Evolutionary conservation across 2,797 vertebrate species (phyloP).

Genomic region (Megalops cyprinoides): DNA sequence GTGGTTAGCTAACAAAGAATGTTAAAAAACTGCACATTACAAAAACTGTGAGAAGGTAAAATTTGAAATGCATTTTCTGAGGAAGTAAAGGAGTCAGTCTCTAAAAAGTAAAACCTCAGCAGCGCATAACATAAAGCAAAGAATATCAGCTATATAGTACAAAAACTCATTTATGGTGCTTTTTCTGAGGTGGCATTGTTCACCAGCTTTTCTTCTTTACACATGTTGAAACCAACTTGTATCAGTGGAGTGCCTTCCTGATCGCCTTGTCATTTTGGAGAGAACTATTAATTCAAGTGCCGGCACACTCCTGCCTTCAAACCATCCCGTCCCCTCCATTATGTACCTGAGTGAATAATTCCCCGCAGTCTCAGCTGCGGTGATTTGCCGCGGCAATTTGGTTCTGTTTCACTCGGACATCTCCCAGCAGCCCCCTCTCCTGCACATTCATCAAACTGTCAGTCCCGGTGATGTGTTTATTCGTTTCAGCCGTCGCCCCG

Average conservation of each 20-base stretch:
- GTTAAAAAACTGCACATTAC: no score
- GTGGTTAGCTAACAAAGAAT: no score
- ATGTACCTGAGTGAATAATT: slow-evolving; percentile 42
- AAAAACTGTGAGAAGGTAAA: no score
- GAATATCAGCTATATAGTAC: no score
- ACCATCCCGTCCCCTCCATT: slow-evolving; percentile 25
- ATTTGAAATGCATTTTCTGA: no score
- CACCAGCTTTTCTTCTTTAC: neutral
- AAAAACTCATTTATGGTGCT: no score
- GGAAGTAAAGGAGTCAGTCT: no score
- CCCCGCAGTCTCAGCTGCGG: slow-evolving; percentile 33
- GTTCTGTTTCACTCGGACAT: slow-evolving; percentile 42
- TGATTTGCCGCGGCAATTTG: slow-evolving; percentile 46
- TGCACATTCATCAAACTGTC: slow-evolving; percentile 54
- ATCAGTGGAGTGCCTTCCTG: neutral
- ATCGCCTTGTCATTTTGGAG: neutral
- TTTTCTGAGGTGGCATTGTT: no score
- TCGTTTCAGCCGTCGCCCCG: slow-evolving; percentile 36
- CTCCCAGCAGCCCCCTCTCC: slow-evolving; percentile 39
- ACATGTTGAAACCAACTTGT: neutral
- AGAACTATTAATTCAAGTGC: neutral
- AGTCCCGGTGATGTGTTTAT: slow-evolving; percentile 46
- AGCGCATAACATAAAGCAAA: no score
- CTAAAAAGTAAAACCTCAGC: no score
- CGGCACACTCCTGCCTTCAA: neutral